Conservation (phyloP, 2,888 invertebrate species). For the Campoletis raptor region DNA sequence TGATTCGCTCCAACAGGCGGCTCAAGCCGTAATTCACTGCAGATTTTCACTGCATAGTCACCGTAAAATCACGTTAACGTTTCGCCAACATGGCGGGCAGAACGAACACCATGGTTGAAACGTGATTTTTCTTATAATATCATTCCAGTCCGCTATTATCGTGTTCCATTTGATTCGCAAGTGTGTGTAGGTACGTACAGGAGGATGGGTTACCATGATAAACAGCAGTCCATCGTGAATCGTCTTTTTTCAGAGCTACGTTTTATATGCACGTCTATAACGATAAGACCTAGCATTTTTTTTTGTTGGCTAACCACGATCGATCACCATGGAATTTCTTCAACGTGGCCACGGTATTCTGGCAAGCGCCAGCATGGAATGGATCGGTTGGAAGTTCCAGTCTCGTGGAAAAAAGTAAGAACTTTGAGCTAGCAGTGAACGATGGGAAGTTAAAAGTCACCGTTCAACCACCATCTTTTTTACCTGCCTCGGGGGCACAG, state of each 20-base stretch:
- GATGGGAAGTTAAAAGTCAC: constrained; percentile 53
- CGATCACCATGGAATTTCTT: constrained; percentile 52
- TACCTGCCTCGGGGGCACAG: constrained; percentile 1
- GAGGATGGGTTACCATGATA: constrained; percentile 5
- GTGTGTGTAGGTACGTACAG: constrained; percentile 35
- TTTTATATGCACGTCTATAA: constrained; percentile 5
- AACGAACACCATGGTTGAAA: constrained; percentile 53
- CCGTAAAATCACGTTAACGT: constrained; percentile 58
- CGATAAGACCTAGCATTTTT: neutral
- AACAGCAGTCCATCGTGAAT: constrained; percentile 61
- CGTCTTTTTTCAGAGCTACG: constrained; percentile 51
- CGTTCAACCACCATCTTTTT: constrained; percentile 9
- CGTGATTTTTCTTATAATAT: constrained; percentile 12
- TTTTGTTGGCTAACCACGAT: constrained; percentile 41
- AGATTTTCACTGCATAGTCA: neutral
- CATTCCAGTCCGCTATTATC: constrained; percentile 46
- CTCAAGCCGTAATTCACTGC: neutral
- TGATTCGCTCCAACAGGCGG: neutral
- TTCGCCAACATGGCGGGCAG: constrained; percentile 67
- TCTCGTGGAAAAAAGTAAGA: constrained; percentile 14
- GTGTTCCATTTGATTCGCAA: constrained; percentile 65
- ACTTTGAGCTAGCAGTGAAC: constrained; percentile 12
- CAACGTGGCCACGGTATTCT: constrained; percentile 3
- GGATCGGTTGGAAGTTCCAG: neutral
- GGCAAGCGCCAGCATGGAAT: neutral